Percentiles rank a stretch among this genome's conserved stretches.
phyloP scores from a whole-genome alignment of 2,113 vertebrate genomes.

The Crotalus horridus region DNA sequence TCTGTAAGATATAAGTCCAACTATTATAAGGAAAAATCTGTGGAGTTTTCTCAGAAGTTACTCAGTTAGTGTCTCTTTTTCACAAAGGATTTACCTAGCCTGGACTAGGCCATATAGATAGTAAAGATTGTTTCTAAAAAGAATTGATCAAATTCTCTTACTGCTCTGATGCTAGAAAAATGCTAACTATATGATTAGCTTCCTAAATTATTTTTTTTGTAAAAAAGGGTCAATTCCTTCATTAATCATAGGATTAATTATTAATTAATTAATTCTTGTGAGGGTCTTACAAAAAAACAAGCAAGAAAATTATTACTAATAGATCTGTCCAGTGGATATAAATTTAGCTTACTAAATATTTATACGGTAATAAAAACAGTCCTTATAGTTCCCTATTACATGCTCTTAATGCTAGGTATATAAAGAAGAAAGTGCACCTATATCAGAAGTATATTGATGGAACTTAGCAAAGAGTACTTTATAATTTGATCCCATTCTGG shows the following conservation, averaged over 20 bases:
- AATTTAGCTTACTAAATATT: not conserved
- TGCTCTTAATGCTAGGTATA: not conserved
- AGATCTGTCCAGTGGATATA: not conserved
- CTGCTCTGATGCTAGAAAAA: not conserved
- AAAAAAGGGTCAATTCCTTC: not conserved
- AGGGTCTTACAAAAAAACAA: not conserved
- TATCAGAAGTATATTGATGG: not conserved
- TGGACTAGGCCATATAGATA: not conserved
- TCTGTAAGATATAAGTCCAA: not conserved
- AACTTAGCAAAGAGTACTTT: not conserved
- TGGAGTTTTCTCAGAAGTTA: not conserved
- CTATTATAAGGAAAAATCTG: not conserved
- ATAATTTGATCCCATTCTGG: not conserved
- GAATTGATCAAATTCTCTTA: not conserved
- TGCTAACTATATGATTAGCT: not conserved
- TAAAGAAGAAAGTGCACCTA: not conserved
- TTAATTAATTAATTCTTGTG: not conserved
- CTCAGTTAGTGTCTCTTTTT: not conserved
- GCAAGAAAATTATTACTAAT: not conserved
- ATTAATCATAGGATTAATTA: not conserved
- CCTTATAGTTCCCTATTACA: not conserved
- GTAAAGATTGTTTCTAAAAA: not conserved
- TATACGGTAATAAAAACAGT: not conserved
- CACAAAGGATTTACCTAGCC: not conserved
- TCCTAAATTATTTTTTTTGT: not conserved